Evolutionary conservation across 2,888 invertebrate genomes (phyloP).

Genomic region (Parnassius smintheus): DNA sequence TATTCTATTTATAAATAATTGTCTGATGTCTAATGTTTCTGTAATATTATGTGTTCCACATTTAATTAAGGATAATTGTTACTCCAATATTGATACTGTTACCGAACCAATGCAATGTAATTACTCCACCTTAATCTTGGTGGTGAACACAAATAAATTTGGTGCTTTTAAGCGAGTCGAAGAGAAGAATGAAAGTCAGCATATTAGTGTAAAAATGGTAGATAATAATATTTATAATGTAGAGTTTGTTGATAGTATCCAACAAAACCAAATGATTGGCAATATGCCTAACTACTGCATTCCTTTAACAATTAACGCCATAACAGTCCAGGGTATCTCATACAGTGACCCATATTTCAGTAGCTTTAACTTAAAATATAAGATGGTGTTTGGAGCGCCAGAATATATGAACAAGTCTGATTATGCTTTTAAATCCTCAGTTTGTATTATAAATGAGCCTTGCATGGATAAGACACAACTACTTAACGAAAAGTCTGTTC

Average conservation of each 20-base stretch:
- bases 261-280: conserved; percentile 82
- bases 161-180: conserved; percentile 81
- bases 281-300: conserved; percentile 80
- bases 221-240: conserved; percentile 82
- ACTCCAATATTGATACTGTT: conserved; percentile 81
- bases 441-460: conserved; percentile 80
- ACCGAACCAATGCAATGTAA: conserved; percentile 82
- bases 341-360: conserved; percentile 82
- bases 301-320: conserved; percentile 82
- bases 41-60: conserved; percentile 85
- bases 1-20: conserved; percentile 82
- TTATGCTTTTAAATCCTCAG: conserved; percentile 82
- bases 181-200: conserved; percentile 79
- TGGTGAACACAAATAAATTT: conserved; percentile 81
- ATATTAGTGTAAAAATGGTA: conserved; percentile 80
- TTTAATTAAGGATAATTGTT: conserved; percentile 82
- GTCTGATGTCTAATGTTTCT: conserved; percentile 81
- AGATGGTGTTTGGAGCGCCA: conserved; percentile 79
- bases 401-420: conserved; percentile 82
- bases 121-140: conserved; percentile 83
- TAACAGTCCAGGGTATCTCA: conserved; percentile 83
- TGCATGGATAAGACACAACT: conserved; percentile 66
- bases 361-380: conserved; percentile 82
- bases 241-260: conserved; percentile 81
- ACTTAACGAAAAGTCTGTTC: conserved; percentile 70